Evolutionary conservation across 2,113 vertebrate genomes (phyloP), one percentile per base, ranked within the genome.

Genomic region (Pardalotus punctatus): DNA sequence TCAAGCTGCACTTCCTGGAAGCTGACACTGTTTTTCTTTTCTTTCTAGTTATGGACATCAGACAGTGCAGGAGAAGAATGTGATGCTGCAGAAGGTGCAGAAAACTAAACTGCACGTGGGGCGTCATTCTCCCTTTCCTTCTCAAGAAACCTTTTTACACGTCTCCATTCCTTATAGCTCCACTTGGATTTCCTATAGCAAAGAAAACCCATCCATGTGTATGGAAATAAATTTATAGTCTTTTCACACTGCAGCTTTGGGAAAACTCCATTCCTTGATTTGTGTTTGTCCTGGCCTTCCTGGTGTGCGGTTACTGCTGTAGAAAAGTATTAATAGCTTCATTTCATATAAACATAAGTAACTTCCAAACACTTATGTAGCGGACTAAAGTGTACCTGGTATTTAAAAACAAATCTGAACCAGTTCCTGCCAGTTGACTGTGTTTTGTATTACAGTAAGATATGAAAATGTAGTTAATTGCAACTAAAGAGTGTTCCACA

Each of bases 41-140:
- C 79, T 57, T 93, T 86, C 86, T 96, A 99, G 99, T 98, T 99
- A 98, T 99, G 99, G 99, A 99, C 99, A 97, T 99, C 99, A 64
- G 99, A 99, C 98, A 99, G 97, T 35, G 98, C 99, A 90, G 97
- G 98, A 80, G 99, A 99, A 88, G 99, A 99, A 93, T 98, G 97
- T 45, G 99, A 99, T 40, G 98, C 98, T 42, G 98, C 97, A 80
- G 99, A 99, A 94, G 98, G 93, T 73, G 98, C 97, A 69, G 98
- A 99, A 89, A 99, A 99, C 98, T 99, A 98, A 98, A 96, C 73
- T 85, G 86, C 96, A 31, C 69, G 20, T 66, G 90, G 96, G 96
- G 97, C 80, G 72, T 76, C 98, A 78, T 98, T 96, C 94, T 96
- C 88, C 98, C 96, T 95, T 98, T 94, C 97, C 96, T 95, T 88